Percentiles rank a stretch among this genome's conserved stretches.
phyloP scores from a whole-genome alignment of 2,113 vertebrate genomes.

The Seriola quinqueradiata region DNA sequence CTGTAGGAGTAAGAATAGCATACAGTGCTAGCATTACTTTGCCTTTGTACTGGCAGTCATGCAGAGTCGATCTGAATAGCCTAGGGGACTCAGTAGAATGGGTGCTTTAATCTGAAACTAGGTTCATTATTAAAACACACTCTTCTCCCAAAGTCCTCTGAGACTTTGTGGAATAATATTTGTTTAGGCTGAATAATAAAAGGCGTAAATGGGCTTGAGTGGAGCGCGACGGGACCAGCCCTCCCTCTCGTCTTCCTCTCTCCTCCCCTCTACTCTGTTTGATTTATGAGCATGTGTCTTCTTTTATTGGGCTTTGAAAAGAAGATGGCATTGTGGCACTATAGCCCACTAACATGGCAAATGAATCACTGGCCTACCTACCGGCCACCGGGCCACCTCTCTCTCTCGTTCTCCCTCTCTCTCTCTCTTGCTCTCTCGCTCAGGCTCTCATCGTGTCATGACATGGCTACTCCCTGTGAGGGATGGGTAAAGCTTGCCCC shows the following conservation, averaged over 20 bases:
- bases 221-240: conserved; percentile 57
- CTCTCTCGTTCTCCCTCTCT: conserved; percentile 3
- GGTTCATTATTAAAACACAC: conserved; percentile 78
- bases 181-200: conserved; percentile 81
- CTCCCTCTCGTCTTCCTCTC: conserved; percentile 56
- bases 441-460: conserved; percentile 43
- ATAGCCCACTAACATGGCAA: conserved; percentile 73
- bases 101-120: conserved; percentile 69
- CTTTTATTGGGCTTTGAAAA: conserved; percentile 83
- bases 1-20: conserved; percentile 22
- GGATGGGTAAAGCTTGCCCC: conserved; percentile 59
- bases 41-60: conserved; percentile 59
- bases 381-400: neutral
- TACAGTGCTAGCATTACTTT: conserved; percentile 25
- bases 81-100: conserved; percentile 54
- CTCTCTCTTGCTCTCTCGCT: neutral
- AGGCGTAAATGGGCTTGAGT: conserved; percentile 72
- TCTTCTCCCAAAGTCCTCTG: conserved; percentile 67
- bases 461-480: conserved; percentile 70
- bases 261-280: conserved; percentile 61
- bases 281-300: conserved; percentile 76
- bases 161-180: conserved; percentile 78
- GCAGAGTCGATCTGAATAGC: conserved; percentile 61
- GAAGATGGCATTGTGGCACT: conserved; percentile 77
- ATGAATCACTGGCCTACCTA: conserved; percentile 75